Evolutionary conservation across 2,797 vertebrate genomes (phyloP), one percentile per base, ranked within the genome.

Genomic region (Melanotaenia parkinsoni): DNA sequence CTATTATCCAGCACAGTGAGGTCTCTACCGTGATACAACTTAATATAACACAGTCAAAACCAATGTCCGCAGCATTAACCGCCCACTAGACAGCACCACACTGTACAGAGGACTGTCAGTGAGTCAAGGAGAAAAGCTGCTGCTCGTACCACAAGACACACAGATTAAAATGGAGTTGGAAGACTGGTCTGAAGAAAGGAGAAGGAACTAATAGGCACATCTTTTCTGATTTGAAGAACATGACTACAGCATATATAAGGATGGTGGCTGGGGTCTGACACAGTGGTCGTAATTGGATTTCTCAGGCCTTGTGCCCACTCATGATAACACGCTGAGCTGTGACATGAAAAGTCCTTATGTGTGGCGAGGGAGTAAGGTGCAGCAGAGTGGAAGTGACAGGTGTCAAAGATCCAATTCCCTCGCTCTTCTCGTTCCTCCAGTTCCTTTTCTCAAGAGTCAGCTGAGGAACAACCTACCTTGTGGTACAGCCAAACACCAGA

Each of bases 341-440:
- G 91, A 93, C 91, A 94, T 90, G 90, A 89, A 94, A 94, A 89
- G 89, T 86, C 87, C 90, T 93, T 93, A 92, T 91, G 87, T 88
- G 90, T 89, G 88, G 91, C 84, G 77, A 86, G 85, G 77, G 83
- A 91, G 86, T 83, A 88, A 88, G 88, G 91, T 88, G 88, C 86
- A 90, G 88, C 79, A 73, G 77, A 89, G 90, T 88, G 89, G 88
- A 93, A 92, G 92, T 90, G 89, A 91, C 93, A 92, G 88, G 91
- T 93, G 91, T 91, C 91, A 90, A 92, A 84, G 87, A 93, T 89
- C 88, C 89, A 89, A 91, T 91, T 89, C 87, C 81, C 81, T 67
- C 67, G 43, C 81, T 85, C 81, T 70, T 81, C 86, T 80, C 80
- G 38, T 79, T 85, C 77, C 77, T 82, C 7, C 38, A 76, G 47